These are phyloP conservation scores for Raja brachyura DNA, from an alignment of 2,113 vertebrate genomes.

Conservation along the genomic window DNA sequence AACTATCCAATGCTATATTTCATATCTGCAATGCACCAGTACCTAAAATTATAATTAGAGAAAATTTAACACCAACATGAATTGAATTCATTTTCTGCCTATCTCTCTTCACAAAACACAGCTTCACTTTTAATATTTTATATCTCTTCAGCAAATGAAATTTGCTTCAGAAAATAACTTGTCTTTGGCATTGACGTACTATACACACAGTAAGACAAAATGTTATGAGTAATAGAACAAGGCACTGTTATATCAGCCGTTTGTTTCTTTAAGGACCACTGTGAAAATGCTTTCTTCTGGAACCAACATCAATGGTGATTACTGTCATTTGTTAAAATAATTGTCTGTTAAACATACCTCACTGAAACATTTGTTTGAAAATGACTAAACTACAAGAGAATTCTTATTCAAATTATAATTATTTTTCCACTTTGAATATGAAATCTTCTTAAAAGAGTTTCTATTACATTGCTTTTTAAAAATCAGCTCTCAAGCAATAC, in stretches of 20 bases:
- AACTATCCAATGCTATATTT: neutral
- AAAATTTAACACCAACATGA: neutral
- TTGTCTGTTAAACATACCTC: neutral
- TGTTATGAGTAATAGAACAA: neutral
- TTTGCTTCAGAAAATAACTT: neutral
- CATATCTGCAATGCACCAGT: neutral
- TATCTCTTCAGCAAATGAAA: neutral
- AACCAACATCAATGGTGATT: neutral
- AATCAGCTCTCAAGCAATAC: neutral
- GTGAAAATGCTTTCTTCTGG: neutral
- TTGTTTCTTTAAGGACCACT: neutral
- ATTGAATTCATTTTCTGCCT: neutral
- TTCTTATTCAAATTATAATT: neutral
- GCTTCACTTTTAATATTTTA: neutral
- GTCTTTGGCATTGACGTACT: conserved; percentile 21
- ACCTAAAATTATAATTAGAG: neutral
- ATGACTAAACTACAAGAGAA: neutral
- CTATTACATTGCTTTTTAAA: neutral
- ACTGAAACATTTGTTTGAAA: neutral
- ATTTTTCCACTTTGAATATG: neutral
- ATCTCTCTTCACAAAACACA: neutral
- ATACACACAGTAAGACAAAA: neutral
- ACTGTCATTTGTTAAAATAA: neutral
- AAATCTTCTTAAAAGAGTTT: neutral
- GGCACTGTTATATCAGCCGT: neutral